Evolutionary conservation across 2,113 vertebrate species (phyloP).

Genomic region (Trematocara unimaculatum): DNA sequence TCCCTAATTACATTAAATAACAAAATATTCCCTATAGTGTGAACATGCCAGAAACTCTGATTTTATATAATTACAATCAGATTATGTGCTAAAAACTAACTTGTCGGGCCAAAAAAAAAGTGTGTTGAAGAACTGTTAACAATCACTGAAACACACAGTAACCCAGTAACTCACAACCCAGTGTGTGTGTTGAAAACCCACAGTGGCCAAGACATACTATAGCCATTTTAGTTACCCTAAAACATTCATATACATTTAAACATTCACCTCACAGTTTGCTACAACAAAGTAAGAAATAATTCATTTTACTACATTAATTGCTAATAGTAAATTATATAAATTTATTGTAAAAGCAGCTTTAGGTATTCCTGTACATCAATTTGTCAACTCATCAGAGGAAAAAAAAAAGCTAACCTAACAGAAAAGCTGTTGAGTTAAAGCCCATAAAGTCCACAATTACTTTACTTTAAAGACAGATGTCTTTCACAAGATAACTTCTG

Average conservation of each 20-base stretch:
- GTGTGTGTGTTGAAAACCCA: neutral
- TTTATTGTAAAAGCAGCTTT: neutral
- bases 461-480: neutral
- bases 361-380: neutral
- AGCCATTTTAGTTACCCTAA: neutral
- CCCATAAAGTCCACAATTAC: neutral
- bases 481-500: neutral
- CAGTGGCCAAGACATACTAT: neutral
- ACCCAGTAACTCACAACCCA: neutral
- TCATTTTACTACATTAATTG: neutral
- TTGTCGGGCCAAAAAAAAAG: neutral
- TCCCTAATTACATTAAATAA: neutral
- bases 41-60: neutral
- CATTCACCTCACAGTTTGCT: neutral
- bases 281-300: neutral
- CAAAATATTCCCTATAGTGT: neutral
- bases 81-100: neutral
- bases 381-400: no score
- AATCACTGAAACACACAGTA: neutral
- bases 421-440: neutral
- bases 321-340: neutral
- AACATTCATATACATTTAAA: neutral
- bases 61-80: neutral
- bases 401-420: neutral
- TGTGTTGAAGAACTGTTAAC: neutral